Conservation (phyloP, 1,140 invertebrate genomes). For the Rhopalosiphum maidis region DNA sequence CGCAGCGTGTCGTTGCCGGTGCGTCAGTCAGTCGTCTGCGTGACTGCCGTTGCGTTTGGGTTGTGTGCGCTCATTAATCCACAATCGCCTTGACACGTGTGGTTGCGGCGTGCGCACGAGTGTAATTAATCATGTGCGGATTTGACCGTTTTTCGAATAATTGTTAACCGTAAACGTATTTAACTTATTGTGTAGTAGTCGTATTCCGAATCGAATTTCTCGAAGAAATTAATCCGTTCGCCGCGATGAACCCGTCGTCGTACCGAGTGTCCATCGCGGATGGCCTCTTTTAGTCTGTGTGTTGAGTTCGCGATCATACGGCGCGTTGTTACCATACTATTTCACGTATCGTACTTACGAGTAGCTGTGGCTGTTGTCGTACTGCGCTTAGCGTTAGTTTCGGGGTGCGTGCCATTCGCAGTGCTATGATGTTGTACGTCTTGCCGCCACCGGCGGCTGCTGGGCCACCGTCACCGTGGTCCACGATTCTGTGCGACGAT, state of each 20-base stretch:
- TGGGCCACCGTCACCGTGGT: constrained; percentile 66
- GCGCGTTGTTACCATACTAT: not conserved
- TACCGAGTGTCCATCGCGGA: too few species aligned
- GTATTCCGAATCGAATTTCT: not conserved
- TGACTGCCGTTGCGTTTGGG: not conserved
- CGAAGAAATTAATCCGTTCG: not conserved
- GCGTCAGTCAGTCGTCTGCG: constrained; percentile 26
- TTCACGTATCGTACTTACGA: not conserved
- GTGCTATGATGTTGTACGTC: constrained; percentile 64
- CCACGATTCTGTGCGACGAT: constrained; percentile 62
- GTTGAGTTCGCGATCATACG: not conserved
- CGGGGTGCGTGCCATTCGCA: not conserved
- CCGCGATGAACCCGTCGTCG: not conserved
- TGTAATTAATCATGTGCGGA: not conserved
- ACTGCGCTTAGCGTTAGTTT: not conserved
- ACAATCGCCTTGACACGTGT: not conserved
- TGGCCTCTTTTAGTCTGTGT: not conserved
- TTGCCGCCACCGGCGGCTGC: constrained; percentile 65
- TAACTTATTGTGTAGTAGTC: not conserved
- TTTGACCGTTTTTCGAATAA: not conserved
- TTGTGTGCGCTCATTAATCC: not conserved
- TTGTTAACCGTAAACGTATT: not conserved
- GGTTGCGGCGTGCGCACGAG: not conserved
- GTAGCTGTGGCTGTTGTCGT: not conserved
- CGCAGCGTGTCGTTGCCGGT: not conserved